phyloP scores from a whole-genome alignment of 2,888 invertebrate species.

The Gastracanthus pulcherrimus region DNA sequence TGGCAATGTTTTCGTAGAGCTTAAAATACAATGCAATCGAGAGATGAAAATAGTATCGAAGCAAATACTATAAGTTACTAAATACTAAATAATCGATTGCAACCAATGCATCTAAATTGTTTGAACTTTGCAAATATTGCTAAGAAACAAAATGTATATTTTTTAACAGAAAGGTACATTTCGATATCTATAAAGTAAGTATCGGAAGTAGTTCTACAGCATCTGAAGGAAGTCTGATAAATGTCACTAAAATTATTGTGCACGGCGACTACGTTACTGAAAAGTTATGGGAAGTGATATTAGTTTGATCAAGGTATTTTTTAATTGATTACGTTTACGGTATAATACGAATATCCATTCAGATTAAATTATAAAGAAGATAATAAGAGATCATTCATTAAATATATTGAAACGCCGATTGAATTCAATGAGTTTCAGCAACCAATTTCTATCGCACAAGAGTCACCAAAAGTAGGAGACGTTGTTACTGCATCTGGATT shows the following conservation, averaged over 20 bases:
- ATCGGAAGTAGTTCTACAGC: neutral
- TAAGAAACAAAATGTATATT: too few species aligned
- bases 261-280: neutral
- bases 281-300: constrained; percentile 1
- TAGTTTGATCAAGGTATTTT: constrained; percentile 32
- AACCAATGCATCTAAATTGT: too few species aligned
- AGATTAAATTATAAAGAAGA: too few species aligned
- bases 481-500: constrained; percentile 13
- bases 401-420: neutral
- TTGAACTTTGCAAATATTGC: too few species aligned
- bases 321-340: too few species aligned
- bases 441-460: constrained; percentile 4
- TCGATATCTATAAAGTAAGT: too few species aligned
- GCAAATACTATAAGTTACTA: too few species aligned
- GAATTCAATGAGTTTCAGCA: constrained; percentile 23
- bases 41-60: too few species aligned
- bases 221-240: neutral
- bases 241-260: neutral
- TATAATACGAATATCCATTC: neutral
- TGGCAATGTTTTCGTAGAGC: too few species aligned
- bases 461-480: constrained; percentile 21
- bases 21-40: too few species aligned
- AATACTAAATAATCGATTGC: too few species aligned
- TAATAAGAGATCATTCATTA: neutral
- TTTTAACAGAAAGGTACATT: too few species aligned